Conservation (phyloP, 2,113 vertebrate genomes). For the Mystacornis crossleyi region DNA sequence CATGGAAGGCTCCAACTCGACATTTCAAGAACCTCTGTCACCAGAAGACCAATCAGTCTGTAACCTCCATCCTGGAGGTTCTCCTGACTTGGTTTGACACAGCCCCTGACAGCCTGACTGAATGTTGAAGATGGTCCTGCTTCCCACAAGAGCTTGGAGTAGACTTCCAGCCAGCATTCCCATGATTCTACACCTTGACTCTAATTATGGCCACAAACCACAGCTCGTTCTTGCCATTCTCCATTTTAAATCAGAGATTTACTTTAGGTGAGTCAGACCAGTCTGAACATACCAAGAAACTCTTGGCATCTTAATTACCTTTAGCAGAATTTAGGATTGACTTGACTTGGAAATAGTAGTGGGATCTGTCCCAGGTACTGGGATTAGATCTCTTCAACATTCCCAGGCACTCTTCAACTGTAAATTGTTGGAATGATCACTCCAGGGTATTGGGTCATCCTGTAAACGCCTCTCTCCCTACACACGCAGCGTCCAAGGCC, state of each 20-base stretch:
- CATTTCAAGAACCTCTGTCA: not conserved
- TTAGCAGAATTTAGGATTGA: not conserved
- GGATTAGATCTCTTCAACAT: not conserved
- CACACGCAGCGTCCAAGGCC: fast-evolving
- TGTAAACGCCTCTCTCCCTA: not conserved
- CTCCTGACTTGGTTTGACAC: not conserved
- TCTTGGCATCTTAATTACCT: not conserved
- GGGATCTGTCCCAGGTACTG: not conserved
- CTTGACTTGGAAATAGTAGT: fast-evolving
- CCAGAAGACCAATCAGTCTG: not conserved
- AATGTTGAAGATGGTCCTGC: not conserved
- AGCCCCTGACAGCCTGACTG: not conserved
- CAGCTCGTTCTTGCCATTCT: not conserved
- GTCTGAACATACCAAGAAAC: not conserved
- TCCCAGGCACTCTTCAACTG: not conserved
- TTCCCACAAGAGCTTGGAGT: not conserved
- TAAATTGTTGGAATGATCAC: not conserved
- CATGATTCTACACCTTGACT: not conserved
- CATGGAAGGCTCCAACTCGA: fast-evolving
- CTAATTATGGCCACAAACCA: not conserved
- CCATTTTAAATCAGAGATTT: not conserved
- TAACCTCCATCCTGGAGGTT: not conserved
- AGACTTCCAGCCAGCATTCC: not conserved
- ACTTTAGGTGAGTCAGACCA: not conserved
- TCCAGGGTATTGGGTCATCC: not conserved